Conservation (phyloP, 1,140 invertebrate species). For the Scaptomyza montana region DNA sequence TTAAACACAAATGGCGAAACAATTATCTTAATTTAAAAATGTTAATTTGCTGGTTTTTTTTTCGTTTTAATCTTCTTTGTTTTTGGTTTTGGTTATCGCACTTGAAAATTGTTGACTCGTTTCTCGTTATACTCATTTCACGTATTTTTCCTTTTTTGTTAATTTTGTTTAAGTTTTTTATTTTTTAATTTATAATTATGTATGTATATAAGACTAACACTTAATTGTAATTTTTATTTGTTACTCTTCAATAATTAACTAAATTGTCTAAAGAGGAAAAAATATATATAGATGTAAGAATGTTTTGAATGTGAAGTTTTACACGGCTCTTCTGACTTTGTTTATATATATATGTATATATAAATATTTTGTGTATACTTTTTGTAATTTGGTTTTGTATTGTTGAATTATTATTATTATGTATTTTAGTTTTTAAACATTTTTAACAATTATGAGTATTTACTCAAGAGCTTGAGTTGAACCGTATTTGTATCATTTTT, state of each 20-base stretch:
- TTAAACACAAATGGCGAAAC: slow-evolving; percentile 70
- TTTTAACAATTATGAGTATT: slow-evolving; percentile 81
- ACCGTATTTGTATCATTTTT: slow-evolving; percentile 43
- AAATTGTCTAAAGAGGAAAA: slow-evolving; percentile 80
- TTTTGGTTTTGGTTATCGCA: slow-evolving; percentile 45
- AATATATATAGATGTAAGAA: slow-evolving; percentile 72
- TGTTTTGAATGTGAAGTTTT: slow-evolving; percentile 45
- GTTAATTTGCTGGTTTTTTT: slow-evolving; percentile 33
- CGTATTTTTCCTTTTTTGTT: slow-evolving; percentile 49
- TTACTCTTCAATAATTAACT: slow-evolving; percentile 76
- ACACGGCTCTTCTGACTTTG: slow-evolving; percentile 31
- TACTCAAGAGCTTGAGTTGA: slow-evolving; percentile 73
- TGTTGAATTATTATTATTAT: slow-evolving; percentile 30
- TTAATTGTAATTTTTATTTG: slow-evolving; percentile 68
- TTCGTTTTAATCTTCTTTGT: slow-evolving; percentile 34
- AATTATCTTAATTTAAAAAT: slow-evolving; percentile 63
- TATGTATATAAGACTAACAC: slow-evolving; percentile 81
- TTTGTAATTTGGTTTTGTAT: slow-evolving; percentile 26
- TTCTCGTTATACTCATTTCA: slow-evolving; percentile 24
- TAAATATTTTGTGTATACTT: slow-evolving; percentile 28
- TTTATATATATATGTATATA: slow-evolving; percentile 28
- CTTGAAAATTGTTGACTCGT: slow-evolving; percentile 45
- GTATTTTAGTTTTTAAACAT: slow-evolving; percentile 45
- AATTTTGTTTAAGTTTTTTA: slow-evolving; percentile 25
- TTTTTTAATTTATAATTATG: slow-evolving; percentile 55